Conservation (phyloP, 2,797 vertebrate species). For the Loris lydekkerianus region DNA sequence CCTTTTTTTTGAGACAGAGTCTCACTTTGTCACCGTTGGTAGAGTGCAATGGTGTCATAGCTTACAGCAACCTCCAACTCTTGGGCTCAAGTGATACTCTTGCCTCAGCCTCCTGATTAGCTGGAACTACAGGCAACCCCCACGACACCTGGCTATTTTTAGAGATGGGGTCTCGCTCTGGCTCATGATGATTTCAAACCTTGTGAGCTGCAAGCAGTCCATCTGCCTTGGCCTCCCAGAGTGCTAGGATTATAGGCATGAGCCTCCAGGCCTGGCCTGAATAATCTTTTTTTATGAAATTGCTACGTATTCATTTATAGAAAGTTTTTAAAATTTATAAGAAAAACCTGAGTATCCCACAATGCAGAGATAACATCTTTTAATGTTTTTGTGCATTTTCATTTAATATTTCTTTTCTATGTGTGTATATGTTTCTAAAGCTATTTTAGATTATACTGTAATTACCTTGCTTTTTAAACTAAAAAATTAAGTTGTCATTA, state of each 20-base stretch:
- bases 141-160: too few relatives aligned
- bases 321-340: background rate
- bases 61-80: too few relatives aligned
- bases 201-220: too few relatives aligned
- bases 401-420: conserved; percentile 28
- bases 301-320: conserved; percentile 10
- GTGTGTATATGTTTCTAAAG: conserved; percentile 1
- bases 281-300: conserved; percentile 30
- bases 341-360: background rate
- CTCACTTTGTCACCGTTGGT: too few relatives aligned
- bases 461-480: conserved; percentile 22
- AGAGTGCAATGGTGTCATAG: too few relatives aligned
- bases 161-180: too few relatives aligned
- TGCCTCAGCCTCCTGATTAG: too few relatives aligned
- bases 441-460: conserved; percentile 39
- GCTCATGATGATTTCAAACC: too few relatives aligned
- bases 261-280: background rate
- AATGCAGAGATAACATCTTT: conserved; percentile 34
- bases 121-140: too few relatives aligned
- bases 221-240: too few relatives aligned
- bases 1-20: background rate
- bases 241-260: too few relatives aligned
- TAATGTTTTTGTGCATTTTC: conserved; percentile 49
- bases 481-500: conserved; percentile 11
- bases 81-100: too few relatives aligned